Base-by-base conservation (phyloP, 2,888 invertebrate species). In the Ochropleura leucogaster region DNA sequence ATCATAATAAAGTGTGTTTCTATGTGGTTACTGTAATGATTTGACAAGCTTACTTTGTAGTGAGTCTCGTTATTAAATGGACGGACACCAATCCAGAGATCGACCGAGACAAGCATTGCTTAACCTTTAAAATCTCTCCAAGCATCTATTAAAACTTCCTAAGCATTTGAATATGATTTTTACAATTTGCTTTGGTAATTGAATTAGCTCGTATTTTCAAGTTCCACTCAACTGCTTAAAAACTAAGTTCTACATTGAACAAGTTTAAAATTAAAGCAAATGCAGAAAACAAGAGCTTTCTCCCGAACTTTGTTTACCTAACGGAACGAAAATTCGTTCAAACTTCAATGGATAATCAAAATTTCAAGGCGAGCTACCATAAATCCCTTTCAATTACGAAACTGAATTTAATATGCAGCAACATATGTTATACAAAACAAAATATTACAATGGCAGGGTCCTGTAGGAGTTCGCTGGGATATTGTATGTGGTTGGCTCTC, bases 381-480 rank as follows among this genome's bases (percentile, higher is more conserved):
- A 72, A 57, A 72, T 72, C 69, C 53, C 47, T 55, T 82, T 77
- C 74, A 78, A 72, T 75, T 81, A 80, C 55, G 59, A 51, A 60
- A 75, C 72, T 72, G 40, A 68, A 68, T 85, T 71, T 62, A 82
- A 79, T 79, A 76, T 80, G 64, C 49, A 65, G 66, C 68, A 76
- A 71, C 67, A 77, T 83, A 77, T 82, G 81, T 80, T 74, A 68
- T 68, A 78, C 66, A 72, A 79, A 77, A 72, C 86, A 79, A 87
- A 82, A 80, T 80, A 84, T 78, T 81, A 78, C 74, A 85, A 79
- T 74, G 68, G 79, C 77, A 71, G 47, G 70, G 65, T 77, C 72
- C 63, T 80, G 59, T 57, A 79, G 57, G 73, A 84, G 69, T 73
- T 69, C 62, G 71, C 42, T 72, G 62, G 68, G 79, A 84, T 79